Evolutionary conservation across 2,888 invertebrate species (phyloP), one percentile per base, ranked within the genome.

Genomic region (Marronus borbonicus): DNA sequence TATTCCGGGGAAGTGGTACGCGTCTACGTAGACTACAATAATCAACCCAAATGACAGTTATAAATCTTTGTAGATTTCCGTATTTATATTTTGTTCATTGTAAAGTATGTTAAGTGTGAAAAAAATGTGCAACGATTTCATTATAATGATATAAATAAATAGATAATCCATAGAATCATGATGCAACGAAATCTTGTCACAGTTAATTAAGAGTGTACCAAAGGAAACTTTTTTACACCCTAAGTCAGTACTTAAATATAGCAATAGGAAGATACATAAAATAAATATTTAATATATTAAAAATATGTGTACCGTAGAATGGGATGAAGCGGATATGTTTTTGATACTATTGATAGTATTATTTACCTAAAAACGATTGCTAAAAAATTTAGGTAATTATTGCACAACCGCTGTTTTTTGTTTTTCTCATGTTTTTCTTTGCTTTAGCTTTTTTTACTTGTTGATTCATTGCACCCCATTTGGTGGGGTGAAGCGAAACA

Each of bases 1-100:
- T 97, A 97, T 89, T 96, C 97, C 85, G 97, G 97, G 83, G 97
- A 97, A 91, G 94, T 95, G 44, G 95, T 96, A 76, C 90, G 95
- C 83, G 95, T 96, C 58, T 96, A 94, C 87, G 95, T 96, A 50
- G 95, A 95, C 87, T 94, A 95, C 86, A 94, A 94, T 86, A 94
- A 93, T 87, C 92, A 93, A 84, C 91, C 92, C 76, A 92, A 93
- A 86, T 91, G 88, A 88, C 79, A 69, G n/a, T 72, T 39, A 24
- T 62, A 14, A 62, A 3, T 31, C 14, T 62, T 28, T 31, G 28
- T 28, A 28, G 24, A 62, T 62, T 68, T 50, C 49, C 24, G 50
- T 68, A 68, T 50, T 28, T 68, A 50, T 68, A 49, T 50, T 36
- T 50, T 24, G 5, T n/a, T 60, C 3, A 20, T 60, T 60, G 28